Evolutionary conservation across 2,113 vertebrate species (phyloP).

Genomic region (Embiotoca jacksoni): DNA sequence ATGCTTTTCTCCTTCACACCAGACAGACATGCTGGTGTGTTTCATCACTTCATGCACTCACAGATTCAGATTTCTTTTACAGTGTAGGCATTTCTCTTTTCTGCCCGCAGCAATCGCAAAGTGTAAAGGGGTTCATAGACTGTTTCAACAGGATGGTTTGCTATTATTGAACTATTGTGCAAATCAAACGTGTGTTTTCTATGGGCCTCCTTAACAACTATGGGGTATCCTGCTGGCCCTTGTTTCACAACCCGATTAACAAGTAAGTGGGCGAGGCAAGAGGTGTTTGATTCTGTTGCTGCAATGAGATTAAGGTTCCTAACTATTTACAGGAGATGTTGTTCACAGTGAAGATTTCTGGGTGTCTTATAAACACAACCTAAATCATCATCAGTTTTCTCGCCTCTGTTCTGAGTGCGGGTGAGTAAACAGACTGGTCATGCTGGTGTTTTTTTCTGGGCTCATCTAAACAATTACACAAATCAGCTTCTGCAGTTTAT

Average conservation of each 20-base stretch:
- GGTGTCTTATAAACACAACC: background rate
- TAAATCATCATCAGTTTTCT: background rate
- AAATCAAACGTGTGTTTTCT: constrained; percentile 4
- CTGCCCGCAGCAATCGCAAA: constrained; percentile 6
- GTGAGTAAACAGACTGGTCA: constrained; percentile 29
- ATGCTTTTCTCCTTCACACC: background rate
- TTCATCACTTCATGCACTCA: background rate
- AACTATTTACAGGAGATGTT: no score
- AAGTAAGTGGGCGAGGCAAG: background rate
- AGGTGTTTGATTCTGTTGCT: background rate
- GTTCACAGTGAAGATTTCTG: no score
- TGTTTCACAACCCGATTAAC: background rate
- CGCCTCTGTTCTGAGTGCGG: constrained; percentile 15
- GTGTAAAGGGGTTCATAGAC: constrained; percentile 22
- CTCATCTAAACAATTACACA: constrained; percentile 68
- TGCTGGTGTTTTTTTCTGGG: constrained; percentile 51
- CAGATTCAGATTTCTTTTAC: constrained; percentile 6
- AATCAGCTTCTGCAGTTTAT: constrained; percentile 65
- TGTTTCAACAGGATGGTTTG: background rate
- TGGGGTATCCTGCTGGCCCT: background rate
- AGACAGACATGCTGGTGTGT: background rate
- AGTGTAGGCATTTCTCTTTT: constrained; percentile 31
- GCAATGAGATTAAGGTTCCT: background rate
- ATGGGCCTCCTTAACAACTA: background rate
- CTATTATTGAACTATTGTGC: constrained; percentile 11